Percentiles rank a stretch among this genome's conserved stretches.
Evolutionary conservation across 2,113 vertebrate genomes (phyloP).

Genomic region (Ptilonorhynchus violaceus): DNA sequence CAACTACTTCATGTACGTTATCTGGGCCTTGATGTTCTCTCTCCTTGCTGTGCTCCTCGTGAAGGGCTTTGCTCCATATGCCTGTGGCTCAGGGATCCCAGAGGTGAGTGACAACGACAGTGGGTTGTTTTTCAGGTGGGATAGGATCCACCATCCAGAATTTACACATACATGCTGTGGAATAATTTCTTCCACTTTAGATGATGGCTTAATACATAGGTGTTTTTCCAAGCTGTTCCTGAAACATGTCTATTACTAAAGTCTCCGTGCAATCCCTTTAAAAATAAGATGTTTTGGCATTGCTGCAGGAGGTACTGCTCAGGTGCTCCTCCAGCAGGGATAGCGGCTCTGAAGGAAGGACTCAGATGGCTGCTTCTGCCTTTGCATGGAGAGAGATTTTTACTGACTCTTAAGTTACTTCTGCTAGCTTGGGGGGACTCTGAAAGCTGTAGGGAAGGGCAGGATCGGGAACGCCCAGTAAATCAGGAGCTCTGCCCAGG

Average conservation of each 20-base stretch:
- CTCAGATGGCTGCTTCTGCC: neutral
- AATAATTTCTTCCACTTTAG: neutral
- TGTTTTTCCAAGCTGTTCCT: neutral
- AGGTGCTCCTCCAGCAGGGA: neutral
- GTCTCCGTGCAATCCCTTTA: neutral
- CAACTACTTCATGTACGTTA: conserved; percentile 90
- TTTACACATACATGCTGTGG: fast-evolving
- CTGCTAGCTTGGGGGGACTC: neutral
- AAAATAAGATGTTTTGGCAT: neutral
- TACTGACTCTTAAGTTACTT: neutral
- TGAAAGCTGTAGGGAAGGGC: neutral
- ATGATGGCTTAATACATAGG: neutral
- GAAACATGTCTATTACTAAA: neutral
- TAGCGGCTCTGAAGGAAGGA: neutral
- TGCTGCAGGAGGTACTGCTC: neutral
- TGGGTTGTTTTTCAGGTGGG: neutral
- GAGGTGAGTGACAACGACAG: conserved; percentile 78
- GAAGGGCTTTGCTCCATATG: conserved; percentile 91
- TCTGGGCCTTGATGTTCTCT: conserved; percentile 92
- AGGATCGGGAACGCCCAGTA: neutral
- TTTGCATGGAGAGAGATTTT: neutral
- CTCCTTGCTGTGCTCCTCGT: conserved; percentile 90
- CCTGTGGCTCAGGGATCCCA: conserved; percentile 95
- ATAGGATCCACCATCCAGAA: neutral
- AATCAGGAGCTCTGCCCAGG: conserved; percentile 17